Conservation (phyloP, 2,113 vertebrate species). For the Typhlomys cinereus region DNA sequence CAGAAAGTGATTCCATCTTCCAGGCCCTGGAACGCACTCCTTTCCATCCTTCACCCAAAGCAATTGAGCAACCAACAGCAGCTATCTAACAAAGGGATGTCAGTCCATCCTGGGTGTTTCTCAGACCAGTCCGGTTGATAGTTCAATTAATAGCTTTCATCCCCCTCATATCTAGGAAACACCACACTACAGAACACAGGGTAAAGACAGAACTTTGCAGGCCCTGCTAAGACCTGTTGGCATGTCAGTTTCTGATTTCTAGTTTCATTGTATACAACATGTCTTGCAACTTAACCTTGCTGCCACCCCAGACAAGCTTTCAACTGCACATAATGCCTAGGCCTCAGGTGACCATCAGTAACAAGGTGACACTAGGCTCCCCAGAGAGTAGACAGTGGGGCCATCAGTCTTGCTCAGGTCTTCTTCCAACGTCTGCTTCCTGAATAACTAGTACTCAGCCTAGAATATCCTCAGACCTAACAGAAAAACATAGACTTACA, state of each 20-base stretch:
- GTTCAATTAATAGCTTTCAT: not conserved
- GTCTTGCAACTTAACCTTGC: not conserved
- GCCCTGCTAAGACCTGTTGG: not conserved
- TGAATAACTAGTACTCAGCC: not conserved
- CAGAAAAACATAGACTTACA: not conserved
- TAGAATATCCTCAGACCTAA: not conserved
- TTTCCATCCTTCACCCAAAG: not conserved
- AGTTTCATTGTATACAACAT: not conserved
- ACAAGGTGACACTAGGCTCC: not conserved
- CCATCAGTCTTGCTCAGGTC: not conserved
- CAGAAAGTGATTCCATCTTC: not conserved
- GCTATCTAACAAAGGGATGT: not conserved
- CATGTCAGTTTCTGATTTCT: not conserved
- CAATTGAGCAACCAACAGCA: not conserved
- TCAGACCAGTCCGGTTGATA: not conserved
- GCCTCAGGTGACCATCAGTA: not conserved
- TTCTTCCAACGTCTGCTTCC: constrained; percentile 10
- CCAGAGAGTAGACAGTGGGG: not conserved
- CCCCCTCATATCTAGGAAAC: not conserved
- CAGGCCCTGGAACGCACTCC: not conserved
- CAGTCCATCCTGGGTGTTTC: not conserved
- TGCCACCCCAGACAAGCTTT: not conserved
- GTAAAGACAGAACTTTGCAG: not conserved
- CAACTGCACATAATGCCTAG: not conserved
- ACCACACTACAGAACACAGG: not conserved